These are phyloP conservation scores for Silurus lanzhouensis DNA, from an alignment of 2,797 vertebrate species.

Conservation along the genomic window DNA sequence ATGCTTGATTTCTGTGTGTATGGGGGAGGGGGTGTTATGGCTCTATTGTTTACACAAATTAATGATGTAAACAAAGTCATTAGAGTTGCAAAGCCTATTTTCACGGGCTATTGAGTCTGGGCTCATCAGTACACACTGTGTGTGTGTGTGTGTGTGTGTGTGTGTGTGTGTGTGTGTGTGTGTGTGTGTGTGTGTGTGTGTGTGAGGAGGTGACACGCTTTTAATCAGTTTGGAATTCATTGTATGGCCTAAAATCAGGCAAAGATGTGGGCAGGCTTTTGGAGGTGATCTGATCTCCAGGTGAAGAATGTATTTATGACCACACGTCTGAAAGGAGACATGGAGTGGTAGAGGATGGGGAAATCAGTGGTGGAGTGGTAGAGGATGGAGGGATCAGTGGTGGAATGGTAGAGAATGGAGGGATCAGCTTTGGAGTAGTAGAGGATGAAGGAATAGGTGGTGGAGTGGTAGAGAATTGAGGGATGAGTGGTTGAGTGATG, in stretches of 20 bases:
- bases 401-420: too few species aligned
- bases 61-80: conserved; percentile 37
- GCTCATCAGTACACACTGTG: not conserved
- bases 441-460: too few species aligned
- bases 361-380: too few species aligned
- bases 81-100: conserved; percentile 24
- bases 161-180: not conserved
- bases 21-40: not conserved
- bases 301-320: too few species aligned
- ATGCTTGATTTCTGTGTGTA: conserved; percentile 10
- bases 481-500: too few species aligned
- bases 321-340: too few species aligned
- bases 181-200: too few species aligned
- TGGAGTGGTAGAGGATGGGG: too few species aligned
- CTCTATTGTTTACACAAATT: conserved; percentile 27
- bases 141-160: not conserved
- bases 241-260: not conserved
- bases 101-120: conserved; percentile 19
- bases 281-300: not conserved
- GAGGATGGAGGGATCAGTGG: too few species aligned
- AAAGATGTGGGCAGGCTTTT: not conserved
- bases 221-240: not conserved
- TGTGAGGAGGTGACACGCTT: not conserved
- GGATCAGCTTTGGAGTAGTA: too few species aligned
- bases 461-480: too few species aligned